A percentile compares a stretch with the other conserved stretches of the same genome.
Conservation (phyloP, 2,113 vertebrate genomes). For the Chionomys nivalis region DNA sequence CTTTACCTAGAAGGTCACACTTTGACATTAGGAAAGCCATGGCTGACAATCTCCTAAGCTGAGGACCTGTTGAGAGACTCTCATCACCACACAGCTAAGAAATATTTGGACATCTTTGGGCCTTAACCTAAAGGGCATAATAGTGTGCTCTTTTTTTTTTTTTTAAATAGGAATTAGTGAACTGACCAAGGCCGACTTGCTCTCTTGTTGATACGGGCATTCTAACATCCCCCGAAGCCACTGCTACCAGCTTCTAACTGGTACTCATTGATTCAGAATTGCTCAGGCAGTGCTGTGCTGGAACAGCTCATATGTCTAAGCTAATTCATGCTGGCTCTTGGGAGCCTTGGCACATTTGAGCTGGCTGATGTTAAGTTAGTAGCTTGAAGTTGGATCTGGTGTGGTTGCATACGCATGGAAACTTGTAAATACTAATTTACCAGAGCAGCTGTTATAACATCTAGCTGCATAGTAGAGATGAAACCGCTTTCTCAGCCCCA, state of each 20-base stretch:
- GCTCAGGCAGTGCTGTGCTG: neutral
- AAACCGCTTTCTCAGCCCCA: constrained; percentile 2
- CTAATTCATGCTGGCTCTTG: neutral
- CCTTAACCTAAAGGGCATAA: constrained; percentile 1
- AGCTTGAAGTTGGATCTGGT: neutral
- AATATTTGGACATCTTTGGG: constrained; percentile 38
- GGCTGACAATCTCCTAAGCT: neutral
- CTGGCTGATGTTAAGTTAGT: neutral
- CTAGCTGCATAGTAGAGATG: constrained; percentile 18
- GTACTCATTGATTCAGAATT: neutral
- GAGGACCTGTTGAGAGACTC: constrained; percentile 3
- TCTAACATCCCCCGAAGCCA: neutral
- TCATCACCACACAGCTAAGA: neutral
- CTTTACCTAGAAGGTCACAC: neutral
- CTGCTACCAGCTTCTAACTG: neutral
- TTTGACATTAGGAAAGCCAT: constrained; percentile 11
- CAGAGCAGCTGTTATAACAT: constrained; percentile 14
- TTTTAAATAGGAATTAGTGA: neutral
- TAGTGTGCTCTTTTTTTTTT: neutral
- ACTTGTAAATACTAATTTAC: constrained; percentile 15
- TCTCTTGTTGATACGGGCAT: neutral
- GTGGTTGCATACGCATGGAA: constrained; percentile 5
- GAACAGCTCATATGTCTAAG: neutral
- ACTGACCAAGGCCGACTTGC: neutral
- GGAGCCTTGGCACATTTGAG: neutral